A percentile compares a stretch with the other conserved stretches of the same genome.
These are phyloP conservation scores for Lacerta agilis DNA, from an alignment of 2,797 vertebrate species.

Conservation along the genomic window DNA sequence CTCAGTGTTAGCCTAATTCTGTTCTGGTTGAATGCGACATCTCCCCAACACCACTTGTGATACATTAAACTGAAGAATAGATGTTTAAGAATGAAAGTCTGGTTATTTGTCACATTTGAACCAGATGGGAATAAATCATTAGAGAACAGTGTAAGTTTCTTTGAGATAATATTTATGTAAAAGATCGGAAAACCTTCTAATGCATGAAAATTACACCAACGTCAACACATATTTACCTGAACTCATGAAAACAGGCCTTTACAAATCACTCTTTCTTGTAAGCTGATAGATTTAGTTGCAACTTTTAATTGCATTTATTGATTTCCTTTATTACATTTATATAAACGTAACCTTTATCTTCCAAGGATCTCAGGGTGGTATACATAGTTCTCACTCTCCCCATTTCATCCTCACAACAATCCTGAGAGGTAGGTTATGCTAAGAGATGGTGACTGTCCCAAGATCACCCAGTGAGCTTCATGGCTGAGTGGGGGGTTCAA, in stretches of 20 bases:
- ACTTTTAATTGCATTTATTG: too few relatives aligned
- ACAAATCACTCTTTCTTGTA: background rate
- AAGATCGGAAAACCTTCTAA: background rate
- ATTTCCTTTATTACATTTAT: background rate
- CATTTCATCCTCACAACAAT: too few relatives aligned
- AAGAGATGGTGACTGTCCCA: too few relatives aligned
- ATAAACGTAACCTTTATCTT: too few relatives aligned
- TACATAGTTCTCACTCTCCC: too few relatives aligned
- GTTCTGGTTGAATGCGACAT: slow-evolving; percentile 23
- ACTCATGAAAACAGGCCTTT: background rate
- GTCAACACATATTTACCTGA: background rate
- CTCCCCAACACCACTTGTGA: slow-evolving; percentile 38
- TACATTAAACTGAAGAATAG: slow-evolving; percentile 28
- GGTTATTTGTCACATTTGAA: slow-evolving; percentile 40
- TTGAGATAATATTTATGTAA: slow-evolving; percentile 29
- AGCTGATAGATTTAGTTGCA: background rate
- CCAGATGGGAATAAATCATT: slow-evolving; percentile 28
- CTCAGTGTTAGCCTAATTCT: background rate
- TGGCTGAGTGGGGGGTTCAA: too few relatives aligned
- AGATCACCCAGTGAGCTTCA: too few relatives aligned
- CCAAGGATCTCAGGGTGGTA: too few relatives aligned
- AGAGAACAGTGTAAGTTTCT: slow-evolving; percentile 33
- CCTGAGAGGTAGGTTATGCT: too few relatives aligned
- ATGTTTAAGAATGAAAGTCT: slow-evolving; percentile 18
- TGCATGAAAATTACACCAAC: background rate